Conservation (phyloP, 2,797 vertebrate species). For the Amphiprion clarkii region DNA sequence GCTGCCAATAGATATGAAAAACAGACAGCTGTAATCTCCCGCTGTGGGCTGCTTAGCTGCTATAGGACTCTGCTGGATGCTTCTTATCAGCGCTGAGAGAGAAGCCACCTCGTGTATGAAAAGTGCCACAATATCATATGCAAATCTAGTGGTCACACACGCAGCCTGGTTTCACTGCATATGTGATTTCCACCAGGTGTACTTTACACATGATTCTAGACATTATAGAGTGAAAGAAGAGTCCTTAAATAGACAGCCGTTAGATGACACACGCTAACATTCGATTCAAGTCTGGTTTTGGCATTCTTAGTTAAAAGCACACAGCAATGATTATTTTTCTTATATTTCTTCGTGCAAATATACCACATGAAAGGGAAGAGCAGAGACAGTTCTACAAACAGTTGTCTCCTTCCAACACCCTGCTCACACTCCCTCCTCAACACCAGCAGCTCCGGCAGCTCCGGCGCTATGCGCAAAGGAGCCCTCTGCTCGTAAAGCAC, state of each 20-base stretch:
- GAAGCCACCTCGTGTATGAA: conserved; percentile 21
- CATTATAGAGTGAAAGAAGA: background rate
- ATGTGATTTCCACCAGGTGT: conserved; percentile 15
- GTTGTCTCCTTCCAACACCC: conserved; percentile 40
- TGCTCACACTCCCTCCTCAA: conserved; percentile 40
- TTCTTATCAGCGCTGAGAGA: conserved; percentile 59
- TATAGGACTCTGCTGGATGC: conserved; percentile 54
- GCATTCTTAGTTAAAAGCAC: conserved; percentile 15
- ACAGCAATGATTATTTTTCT: conserved; percentile 49
- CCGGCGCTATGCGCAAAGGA: conserved; percentile 62
- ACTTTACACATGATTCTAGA: background rate
- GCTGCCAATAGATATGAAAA: conserved; percentile 75
- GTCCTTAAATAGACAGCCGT: conserved; percentile 12
- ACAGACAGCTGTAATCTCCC: conserved; percentile 78
- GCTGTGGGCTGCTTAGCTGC: conserved; percentile 66
- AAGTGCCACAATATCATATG: conserved; percentile 34
- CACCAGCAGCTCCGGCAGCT: conserved; percentile 42
- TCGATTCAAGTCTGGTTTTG: background rate
- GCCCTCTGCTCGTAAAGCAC: conserved; percentile 73
- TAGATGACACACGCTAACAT: conserved; percentile 13
- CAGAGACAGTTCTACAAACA: conserved; percentile 42
- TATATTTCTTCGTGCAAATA: conserved; percentile 44
- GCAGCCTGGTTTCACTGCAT: conserved; percentile 20
- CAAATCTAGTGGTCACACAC: conserved; percentile 29
- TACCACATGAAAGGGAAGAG: conserved; percentile 51